Evolutionary conservation across 2,113 vertebrate genomes (phyloP).

Genomic region (Sitta europaea): DNA sequence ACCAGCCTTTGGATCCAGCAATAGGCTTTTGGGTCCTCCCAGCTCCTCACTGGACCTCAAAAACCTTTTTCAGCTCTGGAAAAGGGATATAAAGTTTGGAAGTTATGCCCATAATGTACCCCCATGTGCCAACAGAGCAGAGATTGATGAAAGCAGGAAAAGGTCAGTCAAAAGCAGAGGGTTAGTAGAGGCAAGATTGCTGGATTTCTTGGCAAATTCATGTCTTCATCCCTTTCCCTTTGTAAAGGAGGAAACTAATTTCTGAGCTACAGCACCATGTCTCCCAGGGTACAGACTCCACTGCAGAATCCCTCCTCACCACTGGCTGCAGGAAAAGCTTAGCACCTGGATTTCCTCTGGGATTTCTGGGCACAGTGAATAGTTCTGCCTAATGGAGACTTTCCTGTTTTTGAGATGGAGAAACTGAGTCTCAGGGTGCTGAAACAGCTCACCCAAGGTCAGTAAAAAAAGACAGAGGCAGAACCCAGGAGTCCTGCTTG

Average conservation of each 20-base stretch:
- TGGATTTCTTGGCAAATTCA: neutral
- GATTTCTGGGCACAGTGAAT: neutral
- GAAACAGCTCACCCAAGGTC: neutral
- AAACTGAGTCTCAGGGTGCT: neutral
- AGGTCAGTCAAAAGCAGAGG: neutral
- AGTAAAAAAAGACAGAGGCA: neutral
- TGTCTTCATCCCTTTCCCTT: neutral
- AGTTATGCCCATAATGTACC: neutral
- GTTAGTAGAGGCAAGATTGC: neutral
- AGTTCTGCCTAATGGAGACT: neutral
- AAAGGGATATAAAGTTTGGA: neutral
- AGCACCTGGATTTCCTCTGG: neutral
- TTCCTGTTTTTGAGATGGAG: neutral
- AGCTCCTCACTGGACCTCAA: neutral
- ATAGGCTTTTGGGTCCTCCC: neutral
- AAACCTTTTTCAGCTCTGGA: neutral
- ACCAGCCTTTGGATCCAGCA: neutral
- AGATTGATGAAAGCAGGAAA: neutral
- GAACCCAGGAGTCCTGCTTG: neutral
- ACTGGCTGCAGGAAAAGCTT: neutral
- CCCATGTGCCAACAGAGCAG: neutral
- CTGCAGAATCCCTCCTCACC: neutral
- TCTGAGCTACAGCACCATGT: neutral
- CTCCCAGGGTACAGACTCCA: neutral
- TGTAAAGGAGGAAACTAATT: neutral